phyloP scores from a whole-genome alignment of 2,113 vertebrate genomes.

The Vidua macroura region DNA sequence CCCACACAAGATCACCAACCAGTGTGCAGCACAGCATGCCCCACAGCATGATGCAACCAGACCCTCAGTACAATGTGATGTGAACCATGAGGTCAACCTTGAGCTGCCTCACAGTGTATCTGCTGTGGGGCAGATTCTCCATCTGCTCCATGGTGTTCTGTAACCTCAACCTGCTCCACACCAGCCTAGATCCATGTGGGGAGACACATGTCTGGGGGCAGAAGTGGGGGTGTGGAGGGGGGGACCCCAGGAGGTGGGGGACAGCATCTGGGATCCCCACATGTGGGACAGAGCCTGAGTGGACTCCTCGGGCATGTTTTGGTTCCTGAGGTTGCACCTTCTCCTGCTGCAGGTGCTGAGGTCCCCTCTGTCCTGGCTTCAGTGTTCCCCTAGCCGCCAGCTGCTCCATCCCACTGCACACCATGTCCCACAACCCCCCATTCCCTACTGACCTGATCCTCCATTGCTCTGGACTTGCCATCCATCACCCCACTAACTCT shows the following conservation, averaged over 20 bases:
- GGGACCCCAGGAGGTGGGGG: not conserved
- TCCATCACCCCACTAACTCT: not conserved
- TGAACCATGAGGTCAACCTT: not conserved
- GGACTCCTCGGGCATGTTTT: not conserved
- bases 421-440: no score
- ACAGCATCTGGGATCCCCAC: not conserved
- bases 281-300: not conserved
- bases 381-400: not conserved
- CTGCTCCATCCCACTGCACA: accelerated
- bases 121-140: not conserved
- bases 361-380: not conserved
- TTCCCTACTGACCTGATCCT: not conserved
- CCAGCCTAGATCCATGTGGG: not conserved
- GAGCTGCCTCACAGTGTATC: not conserved
- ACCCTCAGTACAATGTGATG: not conserved
- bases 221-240: no score
- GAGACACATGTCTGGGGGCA: not conserved
- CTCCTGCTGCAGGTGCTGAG: not conserved
- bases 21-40: not conserved
- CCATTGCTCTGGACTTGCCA: not conserved
- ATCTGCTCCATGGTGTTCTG: not conserved
- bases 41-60: not conserved
- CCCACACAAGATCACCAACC: not conserved
- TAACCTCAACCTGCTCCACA: not conserved
- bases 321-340: not conserved